phyloP scores from a whole-genome alignment of 2,888 invertebrate species.

The Zaprionus bogoriensis region DNA sequence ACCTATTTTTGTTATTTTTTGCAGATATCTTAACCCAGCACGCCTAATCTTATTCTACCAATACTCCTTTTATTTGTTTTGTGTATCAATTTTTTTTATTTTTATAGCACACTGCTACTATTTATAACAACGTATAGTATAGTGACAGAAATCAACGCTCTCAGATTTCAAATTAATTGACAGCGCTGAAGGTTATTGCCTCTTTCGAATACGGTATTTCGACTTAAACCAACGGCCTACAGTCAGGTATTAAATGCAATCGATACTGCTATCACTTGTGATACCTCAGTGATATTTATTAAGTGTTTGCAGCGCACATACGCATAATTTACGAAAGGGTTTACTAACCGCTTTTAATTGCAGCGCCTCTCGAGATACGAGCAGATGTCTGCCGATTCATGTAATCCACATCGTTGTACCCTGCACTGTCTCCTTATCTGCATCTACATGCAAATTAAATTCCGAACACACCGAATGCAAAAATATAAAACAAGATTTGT shows the following conservation, averaged over 20 bases:
- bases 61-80: too few species aligned
- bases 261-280: background rate
- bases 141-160: too few species aligned
- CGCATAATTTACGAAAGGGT: too few species aligned
- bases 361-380: background rate
- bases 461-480: constrained; percentile 32
- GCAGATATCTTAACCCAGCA: too few species aligned
- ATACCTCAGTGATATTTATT: background rate
- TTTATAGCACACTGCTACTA: too few species aligned
- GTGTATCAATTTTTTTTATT: too few species aligned
- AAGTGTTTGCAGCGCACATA: background rate
- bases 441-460: constrained; percentile 48
- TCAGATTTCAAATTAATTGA: constrained; percentile 1
- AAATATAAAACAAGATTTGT: constrained; percentile 44
- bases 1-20: too few species aligned
- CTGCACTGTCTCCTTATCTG: constrained; percentile 33
- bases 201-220: too few species aligned
- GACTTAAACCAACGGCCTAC: background rate
- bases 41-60: too few species aligned
- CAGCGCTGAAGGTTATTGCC: background rate
- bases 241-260: constrained; percentile 5
- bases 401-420: constrained; percentile 12
- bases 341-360: background rate
- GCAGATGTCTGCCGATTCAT: constrained; percentile 1
- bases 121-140: too few species aligned